Base-by-base conservation (phyloP, 2,797 vertebrate genomes). In the Danio albolineatus region DNA sequence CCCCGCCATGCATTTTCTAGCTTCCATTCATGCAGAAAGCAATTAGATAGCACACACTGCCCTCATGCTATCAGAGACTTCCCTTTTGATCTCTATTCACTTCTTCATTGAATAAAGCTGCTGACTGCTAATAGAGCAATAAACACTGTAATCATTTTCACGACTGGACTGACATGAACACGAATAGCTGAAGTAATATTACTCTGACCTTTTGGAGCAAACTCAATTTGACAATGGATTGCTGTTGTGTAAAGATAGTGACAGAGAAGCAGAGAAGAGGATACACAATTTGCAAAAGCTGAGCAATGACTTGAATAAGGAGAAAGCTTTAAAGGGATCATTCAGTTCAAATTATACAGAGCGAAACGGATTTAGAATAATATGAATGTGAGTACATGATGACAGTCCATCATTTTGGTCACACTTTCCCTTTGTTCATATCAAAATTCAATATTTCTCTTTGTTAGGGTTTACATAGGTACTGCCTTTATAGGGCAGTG, bases 21-120 rank as follows among this genome's bases (percentile, higher is more conserved):
- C 8, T 14, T 61, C 48, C 10, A 44, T 61, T 72, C 57, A 53
- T 65, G 12, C 59, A 65, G 16, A 56, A 79, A 57, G 16, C 51
- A 53, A 73, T 79, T 73, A 57, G 49, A 64, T 76, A 62, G n/a
- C 21, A 17, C 65, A 21, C 13, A 44, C 56, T 76, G 44, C 60
- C 61, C 41, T 79, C 17, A 44, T 73, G 39, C 51, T 65, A 46
- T 79, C 41, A 64, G 59, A 56, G 59, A 64, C 51, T 57, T 79
- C 70, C 60, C 60, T 61, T 56, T 51, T 73, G 69, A 65, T 61
- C 66, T 59, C 48, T 73, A 6, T 44, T 79, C 39, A 53, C 36
- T 66, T n/a, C 41, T 54, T 66, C 56, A 75, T 59, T 72, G 59
- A 49, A 69, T 64, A 71, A n/a, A 73, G 60, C 56, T 78, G 38